phyloP scores from a whole-genome alignment of 2,797 vertebrate species.

The Periophthalmus magnuspinnatus region DNA sequence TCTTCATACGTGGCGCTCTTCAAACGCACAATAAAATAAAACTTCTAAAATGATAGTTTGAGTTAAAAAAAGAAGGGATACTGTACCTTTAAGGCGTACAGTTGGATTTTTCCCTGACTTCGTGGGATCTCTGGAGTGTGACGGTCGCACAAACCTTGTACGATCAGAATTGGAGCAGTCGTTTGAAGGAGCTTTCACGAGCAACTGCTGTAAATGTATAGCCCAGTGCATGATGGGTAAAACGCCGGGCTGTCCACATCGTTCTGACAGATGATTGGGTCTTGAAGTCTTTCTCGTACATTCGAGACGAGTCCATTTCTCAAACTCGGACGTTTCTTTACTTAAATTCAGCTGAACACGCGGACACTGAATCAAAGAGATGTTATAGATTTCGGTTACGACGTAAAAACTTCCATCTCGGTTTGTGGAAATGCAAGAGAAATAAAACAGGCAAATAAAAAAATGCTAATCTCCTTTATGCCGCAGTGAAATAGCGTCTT shows the following conservation, averaged over 20 bases:
- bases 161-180: slow-evolving; percentile 1
- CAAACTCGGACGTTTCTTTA: background rate
- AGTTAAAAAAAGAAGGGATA: background rate
- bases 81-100: background rate
- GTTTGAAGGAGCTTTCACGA: background rate
- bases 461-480: too few species aligned
- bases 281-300: too few species aligned
- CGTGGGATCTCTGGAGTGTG: background rate
- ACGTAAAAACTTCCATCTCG: too few species aligned
- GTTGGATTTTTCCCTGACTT: background rate
- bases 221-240: slow-evolving; percentile 2
- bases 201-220: background rate
- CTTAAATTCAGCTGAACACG: background rate
- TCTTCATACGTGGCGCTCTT: too few species aligned
- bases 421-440: too few species aligned
- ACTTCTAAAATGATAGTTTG: background rate
- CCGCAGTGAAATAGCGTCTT: too few species aligned
- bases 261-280: slow-evolving; percentile 6
- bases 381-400: background rate
- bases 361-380: background rate
- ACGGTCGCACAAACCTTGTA: slow-evolving; percentile 9
- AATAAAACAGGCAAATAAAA: too few species aligned
- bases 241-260: background rate
- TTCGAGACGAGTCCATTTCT: background rate
- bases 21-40: background rate